Evolutionary conservation across 2,888 invertebrate genomes (phyloP).

Genomic region (Ceraclea dissimilis): DNA sequence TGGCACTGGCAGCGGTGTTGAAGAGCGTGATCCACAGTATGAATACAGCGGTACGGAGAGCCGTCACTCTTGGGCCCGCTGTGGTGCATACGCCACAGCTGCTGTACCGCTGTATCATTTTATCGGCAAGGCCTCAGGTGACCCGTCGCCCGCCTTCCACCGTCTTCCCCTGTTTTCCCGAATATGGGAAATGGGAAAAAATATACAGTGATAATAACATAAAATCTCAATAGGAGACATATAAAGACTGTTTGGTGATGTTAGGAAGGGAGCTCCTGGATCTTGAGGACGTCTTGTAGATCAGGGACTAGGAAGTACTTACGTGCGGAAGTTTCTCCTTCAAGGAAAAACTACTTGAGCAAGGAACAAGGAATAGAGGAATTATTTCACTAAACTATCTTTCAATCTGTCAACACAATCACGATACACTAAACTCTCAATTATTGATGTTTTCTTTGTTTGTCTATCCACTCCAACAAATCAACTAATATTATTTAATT

Average conservation of each 20-base stretch:
- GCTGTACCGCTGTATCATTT: constrained; percentile 26
- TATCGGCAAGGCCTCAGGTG: constrained; percentile 23
- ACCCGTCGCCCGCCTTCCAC: constrained; percentile 21
- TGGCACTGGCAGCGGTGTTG: constrained; percentile 18
- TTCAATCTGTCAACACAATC: neutral
- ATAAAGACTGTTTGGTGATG: constrained; percentile 7
- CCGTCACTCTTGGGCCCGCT: constrained; percentile 18
- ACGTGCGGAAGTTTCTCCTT: neutral
- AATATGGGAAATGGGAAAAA: constrained; percentile 24
- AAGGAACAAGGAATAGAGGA: neutral
- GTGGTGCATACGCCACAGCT: constrained; percentile 25
- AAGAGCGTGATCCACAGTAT: constrained; percentile 23
- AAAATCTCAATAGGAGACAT: constrained; percentile 20
- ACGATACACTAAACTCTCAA: too few relatives aligned
- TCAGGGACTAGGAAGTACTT: constrained; percentile 3
- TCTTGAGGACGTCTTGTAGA: neutral
- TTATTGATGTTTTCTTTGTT: too few relatives aligned
- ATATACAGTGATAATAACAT: constrained; percentile 26
- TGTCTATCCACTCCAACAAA: neutral
- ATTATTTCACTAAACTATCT: neutral
- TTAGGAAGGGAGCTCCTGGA: neutral
- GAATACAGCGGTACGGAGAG: constrained; percentile 25
- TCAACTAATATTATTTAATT: neutral
- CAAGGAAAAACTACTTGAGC: neutral
- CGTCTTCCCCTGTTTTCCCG: constrained; percentile 19